These are phyloP conservation scores for Pogonomyrmex californicus DNA, from an alignment of 1,140 invertebrate species.

Conservation along the genomic window DNA sequence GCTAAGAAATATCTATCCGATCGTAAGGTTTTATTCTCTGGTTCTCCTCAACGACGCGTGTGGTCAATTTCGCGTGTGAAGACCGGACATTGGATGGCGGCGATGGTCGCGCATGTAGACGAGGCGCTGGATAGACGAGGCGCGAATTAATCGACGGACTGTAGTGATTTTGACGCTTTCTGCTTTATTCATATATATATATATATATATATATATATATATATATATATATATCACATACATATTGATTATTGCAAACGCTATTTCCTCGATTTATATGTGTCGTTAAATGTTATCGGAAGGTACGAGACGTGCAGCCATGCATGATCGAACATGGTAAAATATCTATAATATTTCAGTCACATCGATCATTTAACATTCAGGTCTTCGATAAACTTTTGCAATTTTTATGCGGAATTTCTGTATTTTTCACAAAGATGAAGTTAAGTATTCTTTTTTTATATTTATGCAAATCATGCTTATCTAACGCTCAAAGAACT, in stretches of 20 bases:
- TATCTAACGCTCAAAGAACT: slow-evolving; percentile 12
- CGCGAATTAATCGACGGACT: slow-evolving; percentile 23
- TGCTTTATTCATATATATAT: slow-evolving; percentile 39
- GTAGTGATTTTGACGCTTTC: slow-evolving; percentile 43
- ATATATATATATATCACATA: background rate
- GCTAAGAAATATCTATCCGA: background rate
- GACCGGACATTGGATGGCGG: background rate
- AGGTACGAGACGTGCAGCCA: slow-evolving; percentile 12
- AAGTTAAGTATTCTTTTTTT: background rate
- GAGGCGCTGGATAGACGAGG: background rate
- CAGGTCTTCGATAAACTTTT: background rate
- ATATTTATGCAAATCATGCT: background rate
- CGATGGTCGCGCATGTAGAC: background rate
- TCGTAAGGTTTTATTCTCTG: slow-evolving; percentile 25
- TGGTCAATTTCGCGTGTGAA: slow-evolving; percentile 11
- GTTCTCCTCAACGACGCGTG: background rate
- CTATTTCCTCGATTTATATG: slow-evolving; percentile 14
- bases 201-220: background rate
- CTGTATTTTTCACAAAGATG: background rate
- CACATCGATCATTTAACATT: background rate
- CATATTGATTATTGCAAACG: slow-evolving; percentile 19
- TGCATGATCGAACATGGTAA: slow-evolving; percentile 12
- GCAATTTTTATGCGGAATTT: background rate
- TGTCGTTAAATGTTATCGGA: slow-evolving; percentile 25
- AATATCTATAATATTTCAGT: background rate